These are phyloP conservation scores for Leucosticte australis DNA, from an alignment of 2,113 vertebrate species.

Conservation along the genomic window DNA sequence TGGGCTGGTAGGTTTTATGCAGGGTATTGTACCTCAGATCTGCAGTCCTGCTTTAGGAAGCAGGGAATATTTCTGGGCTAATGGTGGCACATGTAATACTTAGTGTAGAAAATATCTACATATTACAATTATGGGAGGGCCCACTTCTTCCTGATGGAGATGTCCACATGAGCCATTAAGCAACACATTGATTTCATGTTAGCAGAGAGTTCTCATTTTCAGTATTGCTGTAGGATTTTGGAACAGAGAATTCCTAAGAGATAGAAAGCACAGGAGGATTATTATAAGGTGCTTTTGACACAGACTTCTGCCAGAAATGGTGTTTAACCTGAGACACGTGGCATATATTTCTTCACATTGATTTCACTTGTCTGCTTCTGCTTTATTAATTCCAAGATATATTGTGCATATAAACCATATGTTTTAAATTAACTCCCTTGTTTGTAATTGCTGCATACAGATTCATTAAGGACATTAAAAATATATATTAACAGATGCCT, in stretches of 20 bases:
- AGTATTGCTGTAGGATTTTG: background rate
- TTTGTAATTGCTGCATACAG: background rate
- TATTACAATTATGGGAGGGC: background rate
- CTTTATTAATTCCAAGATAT: background rate
- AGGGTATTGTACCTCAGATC: background rate
- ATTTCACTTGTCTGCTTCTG: background rate
- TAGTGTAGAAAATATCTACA: background rate
- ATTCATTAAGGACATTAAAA: background rate
- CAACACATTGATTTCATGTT: background rate
- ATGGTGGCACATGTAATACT: background rate
- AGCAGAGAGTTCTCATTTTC: background rate
- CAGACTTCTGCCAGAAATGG: background rate
- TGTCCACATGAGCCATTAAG: constrained; percentile 15
- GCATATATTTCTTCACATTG: background rate
- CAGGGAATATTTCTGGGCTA: background rate
- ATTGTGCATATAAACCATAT: background rate
- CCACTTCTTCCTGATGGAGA: background rate
- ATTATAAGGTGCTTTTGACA: background rate
- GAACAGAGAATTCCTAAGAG: background rate
- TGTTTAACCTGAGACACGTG: background rate
- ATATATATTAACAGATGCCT: background rate
- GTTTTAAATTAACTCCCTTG: background rate
- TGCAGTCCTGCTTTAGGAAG: background rate
- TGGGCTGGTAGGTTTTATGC: background rate
- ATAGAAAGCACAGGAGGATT: background rate